A percentile compares a stretch with the other conserved stretches of the same genome.
These are phyloP conservation scores for Lemur catta DNA, from an alignment of 2,797 vertebrate genomes.

Conservation along the genomic window DNA sequence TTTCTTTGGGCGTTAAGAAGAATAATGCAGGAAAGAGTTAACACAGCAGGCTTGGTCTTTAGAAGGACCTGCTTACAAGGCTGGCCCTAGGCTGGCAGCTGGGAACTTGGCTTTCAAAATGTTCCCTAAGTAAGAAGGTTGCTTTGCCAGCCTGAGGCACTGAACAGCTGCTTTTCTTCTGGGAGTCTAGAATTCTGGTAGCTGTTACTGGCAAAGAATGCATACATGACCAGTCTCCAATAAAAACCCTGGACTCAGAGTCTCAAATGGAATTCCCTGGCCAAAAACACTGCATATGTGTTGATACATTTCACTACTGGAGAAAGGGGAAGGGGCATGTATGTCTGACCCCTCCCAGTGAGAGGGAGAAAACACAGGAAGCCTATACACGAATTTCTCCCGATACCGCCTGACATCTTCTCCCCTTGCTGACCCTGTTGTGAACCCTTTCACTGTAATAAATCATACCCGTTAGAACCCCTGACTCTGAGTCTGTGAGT, in stretches of 20 bases:
- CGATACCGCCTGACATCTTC: neutral
- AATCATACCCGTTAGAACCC: neutral
- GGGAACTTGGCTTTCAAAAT: constrained; percentile 26
- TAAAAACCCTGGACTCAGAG: neutral
- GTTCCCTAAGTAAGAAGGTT: neutral
- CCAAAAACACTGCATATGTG: neutral
- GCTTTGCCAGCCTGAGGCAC: neutral
- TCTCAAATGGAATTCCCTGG: neutral
- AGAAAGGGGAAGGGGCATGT: neutral
- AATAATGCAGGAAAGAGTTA: neutral
- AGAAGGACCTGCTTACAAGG: neutral
- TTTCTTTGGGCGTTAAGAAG: neutral
- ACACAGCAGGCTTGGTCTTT: neutral
- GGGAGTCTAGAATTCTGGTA: neutral
- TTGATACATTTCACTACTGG: neutral
- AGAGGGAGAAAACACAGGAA: neutral
- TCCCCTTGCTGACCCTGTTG: neutral
- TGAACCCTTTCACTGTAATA: neutral
- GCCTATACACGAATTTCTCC: neutral
- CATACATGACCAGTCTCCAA: neutral
- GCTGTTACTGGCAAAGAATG: neutral
- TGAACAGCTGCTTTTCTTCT: neutral
- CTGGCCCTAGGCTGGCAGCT: neutral
- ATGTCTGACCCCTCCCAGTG: neutral
- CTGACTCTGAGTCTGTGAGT: neutral